Evolutionary conservation across 2,113 vertebrate species (phyloP), one percentile per base, ranked within the genome.

Genomic region (Crypturellus undulatus): DNA sequence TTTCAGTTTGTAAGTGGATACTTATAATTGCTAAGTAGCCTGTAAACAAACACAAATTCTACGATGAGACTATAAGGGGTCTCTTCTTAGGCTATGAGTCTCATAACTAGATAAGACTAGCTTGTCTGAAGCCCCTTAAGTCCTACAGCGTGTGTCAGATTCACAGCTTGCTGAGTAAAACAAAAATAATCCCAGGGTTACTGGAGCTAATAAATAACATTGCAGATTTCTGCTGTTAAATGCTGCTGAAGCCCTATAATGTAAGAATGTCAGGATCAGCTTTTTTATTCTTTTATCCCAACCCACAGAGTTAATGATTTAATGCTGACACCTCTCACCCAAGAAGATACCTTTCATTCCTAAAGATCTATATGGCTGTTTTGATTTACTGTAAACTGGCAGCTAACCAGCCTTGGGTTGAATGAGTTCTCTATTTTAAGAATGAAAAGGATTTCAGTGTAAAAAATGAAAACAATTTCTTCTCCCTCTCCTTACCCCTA

Each of bases 161-260:
- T 96, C 94, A 96, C 90, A 95, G 90, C 88, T 86, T 96, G 88
- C 94, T 96, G 94, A 95, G 94, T 96, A 73, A 91, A 96, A 97
- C 84, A 95, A 96, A 96, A 96, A 96, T 88, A 86, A 73, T 56
- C 75, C 81, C 76, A 86, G 81, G 93, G 78, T 96, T 92, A 89
- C 62, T 86, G 72, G 65, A 94, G 59, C 78, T 96, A 94, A 97
- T 95, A 97, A 96, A 96, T 96, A 96, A 87, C 72, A 9, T 36
- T 71, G 79, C 63, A 78, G 83, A 93, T 94, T 94, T 93, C 90
- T 96, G 70, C 86, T 87, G 78, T 90, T 89, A 89, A 96, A 81
- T 73, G 78, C 32, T 87, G 58, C 30, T 89, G 89, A 92, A 94
- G 60, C 28, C 49, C 45, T 88, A 20, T 75, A 72, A 88, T 68